Conservation (phyloP, 2,888 invertebrate genomes). For the Nezara viridula region DNA sequence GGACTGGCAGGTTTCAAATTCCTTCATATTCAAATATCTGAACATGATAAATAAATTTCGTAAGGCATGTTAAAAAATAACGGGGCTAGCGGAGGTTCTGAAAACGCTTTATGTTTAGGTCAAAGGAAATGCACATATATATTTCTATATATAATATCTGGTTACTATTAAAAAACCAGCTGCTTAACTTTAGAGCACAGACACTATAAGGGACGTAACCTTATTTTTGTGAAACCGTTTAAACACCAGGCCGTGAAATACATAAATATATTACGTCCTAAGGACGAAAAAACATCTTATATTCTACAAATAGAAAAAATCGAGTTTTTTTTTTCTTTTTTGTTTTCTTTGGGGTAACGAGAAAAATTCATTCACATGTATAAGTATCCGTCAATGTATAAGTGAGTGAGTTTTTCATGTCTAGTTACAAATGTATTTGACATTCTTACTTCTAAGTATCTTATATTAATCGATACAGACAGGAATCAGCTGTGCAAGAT, state of each 20-base stretch:
- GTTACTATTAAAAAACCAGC: slow-evolving; percentile 1
- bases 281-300: slow-evolving; percentile 40
- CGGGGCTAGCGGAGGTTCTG: slow-evolving; percentile 44
- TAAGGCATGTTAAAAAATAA: slow-evolving; percentile 43
- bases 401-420: slow-evolving; percentile 7
- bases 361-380: slow-evolving; percentile 18
- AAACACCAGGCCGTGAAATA: slow-evolving; percentile 43
- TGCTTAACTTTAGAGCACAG: slow-evolving; percentile 1
- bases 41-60: slow-evolving; percentile 44
- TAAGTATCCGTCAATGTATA: not conserved
- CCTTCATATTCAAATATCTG: slow-evolving; percentile 44
- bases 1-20: slow-evolving; percentile 51
- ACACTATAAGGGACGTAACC: slow-evolving; percentile 40
- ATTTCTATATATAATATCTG: not conserved
- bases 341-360: not conserved
- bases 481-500: slow-evolving; percentile 23
- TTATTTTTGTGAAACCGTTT: slow-evolving; percentile 39
- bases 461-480: slow-evolving; percentile 23
- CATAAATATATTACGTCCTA: slow-evolving; percentile 41
- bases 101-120: not conserved
- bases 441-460: slow-evolving; percentile 2
- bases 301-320: slow-evolving; percentile 28
- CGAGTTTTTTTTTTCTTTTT: not conserved
- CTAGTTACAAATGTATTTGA: slow-evolving; percentile 36
- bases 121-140: not conserved